Evolutionary conservation across 2,888 invertebrate species (phyloP), one percentile per base, ranked within the genome.

Genomic region (Ornithoptera priamus): DNA sequence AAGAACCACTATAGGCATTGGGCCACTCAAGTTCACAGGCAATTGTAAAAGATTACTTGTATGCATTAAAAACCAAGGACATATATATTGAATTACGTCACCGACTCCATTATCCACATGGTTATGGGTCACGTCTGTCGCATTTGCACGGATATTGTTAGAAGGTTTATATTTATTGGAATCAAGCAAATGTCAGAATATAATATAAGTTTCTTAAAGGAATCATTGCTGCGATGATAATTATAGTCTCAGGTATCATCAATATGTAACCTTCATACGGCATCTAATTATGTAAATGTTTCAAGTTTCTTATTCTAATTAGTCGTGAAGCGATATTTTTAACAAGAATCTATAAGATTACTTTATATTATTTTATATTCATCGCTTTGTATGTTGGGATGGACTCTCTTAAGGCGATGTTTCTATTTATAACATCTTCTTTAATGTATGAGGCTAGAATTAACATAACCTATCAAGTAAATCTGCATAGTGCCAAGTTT

Each of bases 201-300:
- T 53, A n/a, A 53, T 53, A 42, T 17, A 53, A 53, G n/a, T 53
- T 7, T n/a, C 7, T n/a, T n/a, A 1, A 6, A 53, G 18, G 53
- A 53, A 53, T 53, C 18, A 53, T 53, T 6, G n/a, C 6, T n/a
- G 53, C 53, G 18, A 7, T 46, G 4, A 46, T 53, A 53, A 53
- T 53, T 53, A 53, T 12, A 53, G n/a, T n/a, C 53, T n/a, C 18
- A 53, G 18, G 7, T 10, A 7, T 50, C 30, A 50, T 66, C 66
- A 8, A 60, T 60, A 50, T 66, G 36, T 50, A 61, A 50, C 53
- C 60, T 67, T 36, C 36, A 60, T 22, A 67, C 22, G 2, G 60
- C 8, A 61, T 61, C 15, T 56, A 39, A 50, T 61, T 67, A 67
- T 67, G 66, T 61, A 67, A 67, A 67, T 67, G 53, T 53, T 61